Conservation (phyloP, 2,113 vertebrate species). For the Cephalopterus ornatus region DNA sequence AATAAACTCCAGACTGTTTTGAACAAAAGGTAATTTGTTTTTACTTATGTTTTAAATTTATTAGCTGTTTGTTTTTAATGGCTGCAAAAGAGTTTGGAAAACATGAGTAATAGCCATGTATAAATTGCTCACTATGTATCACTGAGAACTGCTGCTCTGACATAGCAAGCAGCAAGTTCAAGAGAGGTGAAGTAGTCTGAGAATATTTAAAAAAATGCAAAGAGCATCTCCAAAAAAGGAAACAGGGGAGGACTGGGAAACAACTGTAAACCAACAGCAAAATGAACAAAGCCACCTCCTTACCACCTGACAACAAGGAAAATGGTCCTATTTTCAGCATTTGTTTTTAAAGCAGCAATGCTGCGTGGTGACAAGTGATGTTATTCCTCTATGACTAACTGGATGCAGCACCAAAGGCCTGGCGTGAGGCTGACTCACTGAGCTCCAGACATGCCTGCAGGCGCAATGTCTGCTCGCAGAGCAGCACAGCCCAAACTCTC, state of each 20-base stretch:
- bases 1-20: not conserved
- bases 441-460: constrained; percentile 18
- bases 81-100: not conserved
- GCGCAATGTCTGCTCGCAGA: not conserved
- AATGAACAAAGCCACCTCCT: not conserved
- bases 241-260: not conserved
- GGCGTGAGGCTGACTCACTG: constrained; percentile 15
- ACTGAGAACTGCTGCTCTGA: not conserved
- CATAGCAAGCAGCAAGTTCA: not conserved
- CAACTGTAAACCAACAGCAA: not conserved
- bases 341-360: not conserved
- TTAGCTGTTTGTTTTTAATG: not conserved
- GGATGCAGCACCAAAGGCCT: not conserved
- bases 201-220: not conserved
- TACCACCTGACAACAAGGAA: not conserved
- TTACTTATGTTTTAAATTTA: not conserved
- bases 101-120: not conserved
- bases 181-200: not conserved
- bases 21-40: not conserved
- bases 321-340: not conserved
- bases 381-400: not conserved
- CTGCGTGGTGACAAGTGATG: not conserved
- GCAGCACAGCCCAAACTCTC: not conserved
- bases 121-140: not conserved
- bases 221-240: constrained; percentile 7